Evolutionary conservation across 2,888 invertebrate species (phyloP).

Genomic region (Drosophila kuntzei): DNA sequence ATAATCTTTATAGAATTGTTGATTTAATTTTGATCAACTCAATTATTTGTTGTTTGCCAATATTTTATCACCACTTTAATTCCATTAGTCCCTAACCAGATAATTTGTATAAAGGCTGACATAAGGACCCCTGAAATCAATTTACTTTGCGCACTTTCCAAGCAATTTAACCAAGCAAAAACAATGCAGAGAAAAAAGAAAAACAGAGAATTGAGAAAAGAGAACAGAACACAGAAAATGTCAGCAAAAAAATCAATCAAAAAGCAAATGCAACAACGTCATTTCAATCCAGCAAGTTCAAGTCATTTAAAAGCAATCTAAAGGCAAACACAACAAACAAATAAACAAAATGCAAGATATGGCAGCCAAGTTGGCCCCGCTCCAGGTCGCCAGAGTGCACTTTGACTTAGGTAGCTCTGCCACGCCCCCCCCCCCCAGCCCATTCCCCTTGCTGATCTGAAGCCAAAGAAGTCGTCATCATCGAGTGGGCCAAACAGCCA

Average conservation of each 20-base stretch:
- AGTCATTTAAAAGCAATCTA: conserved; percentile 80
- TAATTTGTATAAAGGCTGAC: conserved; percentile 11
- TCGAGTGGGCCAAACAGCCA: conserved; percentile 76
- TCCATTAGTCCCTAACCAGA: conserved; percentile 1
- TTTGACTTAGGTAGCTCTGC: conserved; percentile 52
- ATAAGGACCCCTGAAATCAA: conserved; percentile 41
- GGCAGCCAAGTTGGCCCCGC: conserved; percentile 53
- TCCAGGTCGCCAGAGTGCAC: conserved; percentile 61
- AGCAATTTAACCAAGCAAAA: conserved; percentile 67
- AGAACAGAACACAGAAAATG: conserved; percentile 27
- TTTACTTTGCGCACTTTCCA: conserved; percentile 76
- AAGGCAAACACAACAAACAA: conserved; percentile 56
- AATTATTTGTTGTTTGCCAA: not conserved
- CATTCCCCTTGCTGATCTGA: conserved; percentile 1
- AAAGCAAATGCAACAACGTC: conserved; percentile 41
- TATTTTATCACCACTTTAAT: not conserved
- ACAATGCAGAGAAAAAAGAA: conserved; percentile 42
- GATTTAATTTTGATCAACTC: not conserved
- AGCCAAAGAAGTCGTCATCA: conserved; percentile 49
- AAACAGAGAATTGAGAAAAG: conserved; percentile 9
- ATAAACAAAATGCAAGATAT: conserved; percentile 52
- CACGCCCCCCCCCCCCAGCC: conserved; percentile 7
- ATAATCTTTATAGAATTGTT: no score
- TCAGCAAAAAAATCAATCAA: conserved; percentile 72
- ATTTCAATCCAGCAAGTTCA: conserved; percentile 63